These are phyloP conservation scores for Strigamia maritima DNA, from an alignment of 2,888 invertebrate genomes.

Conservation along the genomic window DNA sequence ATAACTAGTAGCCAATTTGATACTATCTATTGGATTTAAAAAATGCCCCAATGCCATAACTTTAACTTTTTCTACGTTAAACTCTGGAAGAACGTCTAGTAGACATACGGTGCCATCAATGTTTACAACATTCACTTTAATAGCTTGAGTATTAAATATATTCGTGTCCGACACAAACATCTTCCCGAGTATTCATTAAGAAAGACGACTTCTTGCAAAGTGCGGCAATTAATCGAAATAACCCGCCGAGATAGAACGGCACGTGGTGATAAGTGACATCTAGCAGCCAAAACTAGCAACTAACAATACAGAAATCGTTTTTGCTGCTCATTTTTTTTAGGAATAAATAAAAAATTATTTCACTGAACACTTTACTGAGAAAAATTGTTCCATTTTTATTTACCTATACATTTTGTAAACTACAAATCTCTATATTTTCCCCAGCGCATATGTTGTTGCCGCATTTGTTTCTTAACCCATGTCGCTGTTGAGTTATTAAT, in stretches of 20 bases:
- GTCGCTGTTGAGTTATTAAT: conserved; percentile 59
- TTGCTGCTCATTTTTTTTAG: too few relatives aligned
- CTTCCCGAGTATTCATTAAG: too few relatives aligned
- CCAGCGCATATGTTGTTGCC: conserved; percentile 66
- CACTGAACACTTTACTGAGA: background rate
- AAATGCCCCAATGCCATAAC: conserved; percentile 52
- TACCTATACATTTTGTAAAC: background rate
- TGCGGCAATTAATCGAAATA: background rate
- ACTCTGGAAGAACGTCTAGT: conserved; percentile 50
- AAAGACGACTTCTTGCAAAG: too few relatives aligned
- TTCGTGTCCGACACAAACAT: conserved; percentile 54
- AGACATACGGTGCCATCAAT: conserved; percentile 50
- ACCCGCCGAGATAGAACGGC: too few relatives aligned
- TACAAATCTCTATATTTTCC: conserved; percentile 71
- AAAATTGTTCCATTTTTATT: background rate
- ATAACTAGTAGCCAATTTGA: conserved; percentile 52
- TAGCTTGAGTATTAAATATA: conserved; percentile 48
- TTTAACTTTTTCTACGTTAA: conserved; percentile 53
- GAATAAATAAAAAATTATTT: background rate
- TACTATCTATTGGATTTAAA: conserved; percentile 50
- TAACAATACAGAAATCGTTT: too few relatives aligned
- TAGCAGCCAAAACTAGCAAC: background rate
- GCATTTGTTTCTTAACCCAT: conserved; percentile 72
- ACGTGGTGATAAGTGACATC: background rate
- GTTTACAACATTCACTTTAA: conserved; percentile 51